Percentiles rank a stretch among this genome's conserved stretches.
These are phyloP conservation scores for Limnephilus auricula DNA, from an alignment of 2,888 invertebrate genomes.

Conservation along the genomic window DNA sequence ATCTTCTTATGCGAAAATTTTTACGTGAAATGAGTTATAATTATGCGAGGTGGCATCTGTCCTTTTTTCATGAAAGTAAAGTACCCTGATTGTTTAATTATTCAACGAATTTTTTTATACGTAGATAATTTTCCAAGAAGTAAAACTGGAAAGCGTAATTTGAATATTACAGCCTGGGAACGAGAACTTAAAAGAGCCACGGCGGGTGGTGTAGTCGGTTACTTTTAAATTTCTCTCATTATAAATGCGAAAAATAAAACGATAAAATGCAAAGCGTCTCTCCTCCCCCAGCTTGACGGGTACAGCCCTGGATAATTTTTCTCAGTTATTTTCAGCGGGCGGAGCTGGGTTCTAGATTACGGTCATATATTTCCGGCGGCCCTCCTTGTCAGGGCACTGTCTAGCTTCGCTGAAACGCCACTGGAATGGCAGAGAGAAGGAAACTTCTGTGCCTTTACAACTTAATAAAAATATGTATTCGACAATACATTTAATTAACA, in stretches of 20 bases:
- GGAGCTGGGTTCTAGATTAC: slow-evolving; percentile 56
- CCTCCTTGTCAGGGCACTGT: slow-evolving; percentile 53
- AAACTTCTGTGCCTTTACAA: background rate
- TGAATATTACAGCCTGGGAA: slow-evolving; percentile 52
- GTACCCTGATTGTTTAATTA: slow-evolving; percentile 21
- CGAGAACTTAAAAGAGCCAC: slow-evolving; percentile 51
- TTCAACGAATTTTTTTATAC: slow-evolving; percentile 12
- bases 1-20: slow-evolving; percentile 41
- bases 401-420: slow-evolving; percentile 35
- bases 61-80: background rate
- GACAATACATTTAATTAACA: too few species aligned
- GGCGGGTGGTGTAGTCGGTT: slow-evolving; percentile 16
- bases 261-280: slow-evolving; percentile 45
- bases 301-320: slow-evolving; percentile 53
- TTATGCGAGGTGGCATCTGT: slow-evolving; percentile 36
- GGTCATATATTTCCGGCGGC: slow-evolving; percentile 53
- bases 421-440: background rate
- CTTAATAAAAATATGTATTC: background rate
- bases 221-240: slow-evolving; percentile 56
- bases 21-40: slow-evolving; percentile 33
- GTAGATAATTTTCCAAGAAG: slow-evolving; percentile 14
- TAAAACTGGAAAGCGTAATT: slow-evolving; percentile 29
- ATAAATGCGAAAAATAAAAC: slow-evolving; percentile 54
- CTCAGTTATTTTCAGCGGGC: slow-evolving; percentile 54
- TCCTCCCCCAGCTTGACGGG: slow-evolving; percentile 23